Conservation (phyloP, 2,888 invertebrate species). For the Orthosia gothica region DNA sequence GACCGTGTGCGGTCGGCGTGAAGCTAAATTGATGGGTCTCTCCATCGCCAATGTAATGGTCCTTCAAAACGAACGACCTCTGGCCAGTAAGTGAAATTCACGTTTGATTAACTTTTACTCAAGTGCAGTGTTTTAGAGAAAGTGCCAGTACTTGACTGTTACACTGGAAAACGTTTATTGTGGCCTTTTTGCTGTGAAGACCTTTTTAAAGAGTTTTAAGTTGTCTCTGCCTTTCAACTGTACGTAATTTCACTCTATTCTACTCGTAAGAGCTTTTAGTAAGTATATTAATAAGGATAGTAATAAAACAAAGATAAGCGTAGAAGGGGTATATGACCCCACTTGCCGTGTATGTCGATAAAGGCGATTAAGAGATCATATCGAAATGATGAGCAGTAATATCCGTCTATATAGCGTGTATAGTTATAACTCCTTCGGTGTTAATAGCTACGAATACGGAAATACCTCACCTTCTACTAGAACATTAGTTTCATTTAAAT, state of each 20-base stretch:
- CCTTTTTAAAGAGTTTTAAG: conserved; percentile 30
- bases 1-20: conserved; percentile 88
- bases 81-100: conserved; percentile 89
- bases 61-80: conserved; percentile 89
- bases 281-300: conserved; percentile 26
- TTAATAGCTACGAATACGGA: conserved; percentile 43
- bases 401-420: conserved; percentile 9
- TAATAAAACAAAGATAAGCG: conserved; percentile 14
- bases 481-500: conserved; percentile 37
- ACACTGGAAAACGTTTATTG: conserved; percentile 59
- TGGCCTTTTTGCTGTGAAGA: conserved; percentile 29
- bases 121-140: conserved; percentile 77
- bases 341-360: conserved; percentile 38
- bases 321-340: conserved; percentile 6
- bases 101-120: conserved; percentile 89
- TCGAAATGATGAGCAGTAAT: conserved; percentile 43
- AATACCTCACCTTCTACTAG: conserved; percentile 10
- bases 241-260: conserved; percentile 18
- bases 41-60: conserved; percentile 90
- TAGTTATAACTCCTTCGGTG: conserved; percentile 24
- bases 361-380: conserved; percentile 48
- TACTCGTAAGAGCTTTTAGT: conserved; percentile 7
- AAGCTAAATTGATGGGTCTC: conserved; percentile 90
- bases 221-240: conserved; percentile 24
- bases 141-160: conserved; percentile 66